Evolutionary conservation across 2,888 invertebrate species (phyloP), one percentile per base, ranked within the genome.

Genomic region (Proisotoma minuta): DNA sequence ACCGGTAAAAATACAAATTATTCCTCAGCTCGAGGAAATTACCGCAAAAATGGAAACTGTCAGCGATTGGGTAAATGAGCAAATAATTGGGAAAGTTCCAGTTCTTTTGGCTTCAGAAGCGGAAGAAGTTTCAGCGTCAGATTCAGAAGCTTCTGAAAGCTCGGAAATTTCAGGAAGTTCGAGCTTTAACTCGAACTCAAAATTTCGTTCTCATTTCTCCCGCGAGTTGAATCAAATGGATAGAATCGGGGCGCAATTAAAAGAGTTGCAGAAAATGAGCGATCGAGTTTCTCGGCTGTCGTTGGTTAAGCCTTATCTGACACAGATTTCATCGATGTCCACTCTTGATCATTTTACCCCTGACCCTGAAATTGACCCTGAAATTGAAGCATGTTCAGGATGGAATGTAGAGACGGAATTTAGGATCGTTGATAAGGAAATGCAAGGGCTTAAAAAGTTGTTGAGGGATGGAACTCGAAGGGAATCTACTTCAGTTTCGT

Each of bases 371-470:
- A 12, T 70, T 22, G 73, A 73, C 58, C 62, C 68, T 22, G 61
- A 66, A 5, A 73, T 73, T 59, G 73, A 73, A 24, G 50, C 63
- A 10, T 73, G 73, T 40, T 72, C 69, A 1, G 71, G 72, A 1
- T 73, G 73, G 72, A 72, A 72, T 53, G 66, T 72, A 2, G 69
- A 66, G n/a, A 66, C 71, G 15, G 73, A 73, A 54, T 54, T 69
- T 34, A 50, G 65, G 34, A 70, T 70, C 53, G 72, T 73, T 15
- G 59, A 68, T 47, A 56, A 59, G 22, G 73, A 72, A 53, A 63
- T 72, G 3, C 29, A 34, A 4, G 57, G 60, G 15, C 54, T 72
- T 43, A 66, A 66, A 28, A 68, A 68, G 56, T 53, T 72, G 0
- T 52, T 72, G 10, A 58, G 24, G 40, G 57, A 57, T 28, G 66